A percentile compares a stretch with the other conserved stretches of the same genome.
Evolutionary conservation across 2,888 invertebrate species (phyloP).

Genomic region (Acanthosepion pharaonis): DNA sequence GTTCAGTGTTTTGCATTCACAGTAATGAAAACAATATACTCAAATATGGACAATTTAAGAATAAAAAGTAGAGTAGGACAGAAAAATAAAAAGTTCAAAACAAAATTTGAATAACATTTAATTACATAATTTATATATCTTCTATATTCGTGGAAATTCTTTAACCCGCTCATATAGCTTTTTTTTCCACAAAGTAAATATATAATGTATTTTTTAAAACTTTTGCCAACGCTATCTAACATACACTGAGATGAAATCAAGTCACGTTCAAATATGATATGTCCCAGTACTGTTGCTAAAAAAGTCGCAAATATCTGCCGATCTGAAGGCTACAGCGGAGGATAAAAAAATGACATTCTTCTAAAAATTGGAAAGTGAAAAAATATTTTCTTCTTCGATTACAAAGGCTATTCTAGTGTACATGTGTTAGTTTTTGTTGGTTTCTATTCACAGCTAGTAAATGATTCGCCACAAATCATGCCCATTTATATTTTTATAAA

Average conservation of each 20-base stretch:
- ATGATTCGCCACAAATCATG: too few species aligned
- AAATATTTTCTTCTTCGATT: neutral
- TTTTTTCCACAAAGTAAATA: neutral
- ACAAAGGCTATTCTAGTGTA: too few species aligned
- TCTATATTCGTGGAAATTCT: neutral
- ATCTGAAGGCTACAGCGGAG: neutral
- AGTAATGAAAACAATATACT: neutral
- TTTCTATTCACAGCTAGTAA: too few species aligned
- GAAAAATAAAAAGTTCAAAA: neutral
- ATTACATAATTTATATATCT: neutral
- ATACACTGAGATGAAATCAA: neutral
- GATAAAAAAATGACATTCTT: neutral
- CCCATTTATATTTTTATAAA: neutral
- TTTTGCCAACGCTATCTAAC: neutral
- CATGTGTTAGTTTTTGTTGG: too few species aligned
- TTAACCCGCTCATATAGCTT: neutral
- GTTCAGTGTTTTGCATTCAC: neutral
- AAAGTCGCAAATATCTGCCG: neutral
- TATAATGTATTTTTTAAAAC: neutral
- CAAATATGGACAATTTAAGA: neutral
- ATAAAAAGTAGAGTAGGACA: neutral
- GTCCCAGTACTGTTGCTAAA: neutral
- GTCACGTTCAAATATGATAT: neutral
- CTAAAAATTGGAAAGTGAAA: neutral
- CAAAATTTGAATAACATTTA: neutral